Base-by-base conservation (phyloP, 2,888 invertebrate genomes). In the Ptilodon capucinus region DNA sequence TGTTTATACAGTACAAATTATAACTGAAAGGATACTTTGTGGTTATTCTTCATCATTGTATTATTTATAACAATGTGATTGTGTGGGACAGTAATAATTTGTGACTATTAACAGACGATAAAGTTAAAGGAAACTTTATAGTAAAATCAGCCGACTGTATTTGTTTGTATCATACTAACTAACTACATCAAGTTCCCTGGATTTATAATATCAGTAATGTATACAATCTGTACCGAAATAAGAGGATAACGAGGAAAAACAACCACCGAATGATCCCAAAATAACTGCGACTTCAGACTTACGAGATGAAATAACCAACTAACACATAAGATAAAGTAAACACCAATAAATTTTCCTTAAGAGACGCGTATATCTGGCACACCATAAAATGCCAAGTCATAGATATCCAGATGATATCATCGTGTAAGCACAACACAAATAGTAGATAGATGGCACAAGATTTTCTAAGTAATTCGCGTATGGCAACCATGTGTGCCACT, bases 381-480 rank as follows among this genome's bases (percentile, higher is more conserved):
- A 19, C 34, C 11, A 38, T 38, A 19, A 38, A 19, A 38, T 11
- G 6, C n/a, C 13, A 19, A 38, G 34, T 34, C 2, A 9, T n/a
- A 38, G 18, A 19, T 38, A 38, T n/a, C 18, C 39, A 51, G 49
- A 64, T 76, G 76, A 78, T 68, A 72, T 76, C 74, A 78, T 60
- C 54, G 41, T 60, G 44, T 58, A 58, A 62, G 57, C 50, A 50
- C 54, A 64, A 44, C n/a, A 49, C 45, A 18, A n/a, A n/a, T n/a
- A n/a, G n/a, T n/a, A n/a, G n/a, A 30, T 44, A 50, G 51, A 57
- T 55, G 55, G 48, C 46, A 44, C 38, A 42, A 44, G 48, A 46
- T 46, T 48, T 53, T 38, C 48, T 50, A 60, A 49, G 36, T 51
- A 43, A 56, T 57, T 48, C 51, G 56, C 54, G 53, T 60, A 64